phyloP scores from a whole-genome alignment of 2,113 vertebrate species.

The Pongo pygmaeus region DNA sequence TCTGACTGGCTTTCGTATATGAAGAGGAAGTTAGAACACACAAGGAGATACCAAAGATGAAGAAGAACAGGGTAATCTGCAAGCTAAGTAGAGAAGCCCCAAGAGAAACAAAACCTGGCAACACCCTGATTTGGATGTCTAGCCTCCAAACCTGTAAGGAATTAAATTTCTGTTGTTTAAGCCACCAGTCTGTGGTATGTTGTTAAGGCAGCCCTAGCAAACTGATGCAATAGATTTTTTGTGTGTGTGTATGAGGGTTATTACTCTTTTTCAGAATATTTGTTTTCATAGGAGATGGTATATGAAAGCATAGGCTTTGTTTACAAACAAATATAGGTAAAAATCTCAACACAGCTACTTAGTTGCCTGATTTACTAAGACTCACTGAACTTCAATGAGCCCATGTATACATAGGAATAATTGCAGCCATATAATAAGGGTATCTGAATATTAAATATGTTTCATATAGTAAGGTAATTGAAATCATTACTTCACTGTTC shows the following conservation, averaged over 20 bases:
- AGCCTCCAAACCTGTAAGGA: not conserved
- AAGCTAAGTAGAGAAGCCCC: not conserved
- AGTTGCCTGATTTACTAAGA: not conserved
- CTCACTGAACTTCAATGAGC: not conserved
- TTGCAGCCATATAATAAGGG: not conserved
- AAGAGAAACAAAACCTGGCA: not conserved
- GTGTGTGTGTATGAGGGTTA: not conserved
- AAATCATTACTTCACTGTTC: not conserved
- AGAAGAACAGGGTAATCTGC: not conserved
- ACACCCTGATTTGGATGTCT: not conserved
- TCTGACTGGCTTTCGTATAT: not conserved
- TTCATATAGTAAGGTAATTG: not conserved
- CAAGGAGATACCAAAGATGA: not conserved
- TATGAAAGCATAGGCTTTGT: not conserved
- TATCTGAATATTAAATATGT: not conserved
- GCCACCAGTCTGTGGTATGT: not conserved
- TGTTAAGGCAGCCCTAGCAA: not conserved
- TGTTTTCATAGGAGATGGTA: not conserved
- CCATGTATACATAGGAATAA: not conserved
- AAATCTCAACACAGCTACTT: not conserved
- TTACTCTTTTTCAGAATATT: not conserved
- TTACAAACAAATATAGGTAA: not conserved
- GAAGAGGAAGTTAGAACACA: not conserved
- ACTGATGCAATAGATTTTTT: not conserved
- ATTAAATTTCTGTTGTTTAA: not conserved